Evolutionary conservation across 2,113 vertebrate genomes (phyloP).

Genomic region (Acanthochromis polyacanthus): DNA sequence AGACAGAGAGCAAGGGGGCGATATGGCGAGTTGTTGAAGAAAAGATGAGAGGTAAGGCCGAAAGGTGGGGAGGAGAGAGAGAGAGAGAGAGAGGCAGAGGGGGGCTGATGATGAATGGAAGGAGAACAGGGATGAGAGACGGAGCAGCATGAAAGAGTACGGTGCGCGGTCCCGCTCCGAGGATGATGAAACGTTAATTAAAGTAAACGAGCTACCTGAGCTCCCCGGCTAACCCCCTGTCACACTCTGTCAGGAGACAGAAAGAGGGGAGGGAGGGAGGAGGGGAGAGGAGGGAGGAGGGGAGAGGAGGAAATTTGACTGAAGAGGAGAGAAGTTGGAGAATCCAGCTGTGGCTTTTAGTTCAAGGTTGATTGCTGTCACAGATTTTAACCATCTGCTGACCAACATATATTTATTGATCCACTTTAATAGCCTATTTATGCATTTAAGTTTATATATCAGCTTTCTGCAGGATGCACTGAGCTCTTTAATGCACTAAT

Average conservation of each 20-base stretch:
- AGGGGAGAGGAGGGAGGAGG: neutral
- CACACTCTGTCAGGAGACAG: conserved; percentile 78
- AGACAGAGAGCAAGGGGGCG: conserved; percentile 62
- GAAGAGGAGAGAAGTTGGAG: conserved; percentile 59
- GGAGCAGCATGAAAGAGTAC: conserved; percentile 74
- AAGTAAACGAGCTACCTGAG: conserved; percentile 85
- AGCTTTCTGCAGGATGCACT: too few relatives aligned
- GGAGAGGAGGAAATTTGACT: conserved; percentile 48
- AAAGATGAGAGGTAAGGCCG: conserved; percentile 66
- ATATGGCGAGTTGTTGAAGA: conserved; percentile 59
- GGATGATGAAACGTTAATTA: conserved; percentile 86
- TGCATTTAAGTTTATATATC: neutral
- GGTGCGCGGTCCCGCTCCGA: conserved; percentile 63
- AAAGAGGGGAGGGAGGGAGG: conserved; percentile 16
- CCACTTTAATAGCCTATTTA: neutral
- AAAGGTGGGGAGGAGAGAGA: conserved; percentile 11
- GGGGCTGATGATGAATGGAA: conserved; percentile 74
- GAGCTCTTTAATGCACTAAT: neutral
- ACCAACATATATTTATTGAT: conserved; percentile 4
- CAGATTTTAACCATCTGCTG: conserved; percentile 7
- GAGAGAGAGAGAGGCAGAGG: neutral
- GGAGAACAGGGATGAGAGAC: conserved; percentile 72
- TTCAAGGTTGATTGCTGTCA: conserved; percentile 63
- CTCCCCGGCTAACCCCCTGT: conserved; percentile 80
- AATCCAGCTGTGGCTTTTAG: conserved; percentile 66